Evolutionary conservation across 2,113 vertebrate species (phyloP).

Genomic region (Cyanoliseus patagonus): DNA sequence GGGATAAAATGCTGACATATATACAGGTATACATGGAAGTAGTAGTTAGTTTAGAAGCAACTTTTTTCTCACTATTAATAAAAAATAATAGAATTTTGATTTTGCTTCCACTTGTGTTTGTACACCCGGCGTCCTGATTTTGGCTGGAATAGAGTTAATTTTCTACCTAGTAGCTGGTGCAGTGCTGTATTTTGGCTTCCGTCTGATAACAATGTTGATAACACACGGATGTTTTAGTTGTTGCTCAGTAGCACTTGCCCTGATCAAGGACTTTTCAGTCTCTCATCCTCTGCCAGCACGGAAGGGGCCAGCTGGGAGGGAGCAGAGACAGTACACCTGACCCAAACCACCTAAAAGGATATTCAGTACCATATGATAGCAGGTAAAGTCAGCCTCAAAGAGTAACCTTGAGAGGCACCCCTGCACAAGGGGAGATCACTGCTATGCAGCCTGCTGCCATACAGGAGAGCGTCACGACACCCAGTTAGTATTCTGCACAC

Average conservation of each 20-base stretch:
- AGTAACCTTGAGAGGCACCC: neutral
- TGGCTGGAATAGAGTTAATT: neutral
- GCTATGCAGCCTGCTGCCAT: neutral
- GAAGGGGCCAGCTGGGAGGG: neutral
- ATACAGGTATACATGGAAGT: rapidly evolving
- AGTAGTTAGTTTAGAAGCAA: neutral
- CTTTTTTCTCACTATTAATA: neutral
- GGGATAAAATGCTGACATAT: neutral
- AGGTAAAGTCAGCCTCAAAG: neutral
- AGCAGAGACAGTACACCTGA: neutral
- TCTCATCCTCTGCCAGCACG: neutral
- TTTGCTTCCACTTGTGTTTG: neutral
- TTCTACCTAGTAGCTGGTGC: neutral
- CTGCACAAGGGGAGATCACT: neutral
- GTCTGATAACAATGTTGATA: neutral
- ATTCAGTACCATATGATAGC: neutral
- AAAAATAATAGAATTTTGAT: neutral
- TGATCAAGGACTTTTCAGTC: neutral
- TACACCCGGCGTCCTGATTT: neutral
- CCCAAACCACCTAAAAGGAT: neutral
- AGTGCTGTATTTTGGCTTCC: neutral
- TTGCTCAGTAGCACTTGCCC: neutral
- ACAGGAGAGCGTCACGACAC: neutral
- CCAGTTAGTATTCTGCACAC: neutral
- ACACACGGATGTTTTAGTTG: neutral